Percentiles rank a stretch among this genome's conserved stretches.
Evolutionary conservation across 2,888 invertebrate species (phyloP).

Genomic region (Tachina lurida): DNA sequence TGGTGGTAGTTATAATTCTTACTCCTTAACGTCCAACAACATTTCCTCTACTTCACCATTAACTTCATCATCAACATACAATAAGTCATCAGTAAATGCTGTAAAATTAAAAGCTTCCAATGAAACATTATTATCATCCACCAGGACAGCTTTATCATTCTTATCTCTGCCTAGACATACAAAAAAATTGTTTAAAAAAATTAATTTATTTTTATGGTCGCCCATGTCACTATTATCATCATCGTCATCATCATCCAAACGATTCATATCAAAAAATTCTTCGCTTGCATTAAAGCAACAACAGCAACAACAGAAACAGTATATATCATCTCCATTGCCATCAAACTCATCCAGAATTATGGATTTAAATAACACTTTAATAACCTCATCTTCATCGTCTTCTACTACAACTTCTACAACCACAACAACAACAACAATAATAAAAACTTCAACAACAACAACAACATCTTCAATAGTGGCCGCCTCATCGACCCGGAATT

Average conservation of each 20-base stretch:
- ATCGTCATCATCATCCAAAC: slow-evolving; percentile 68
- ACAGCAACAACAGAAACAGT: slow-evolving; percentile 4
- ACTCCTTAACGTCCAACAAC: slow-evolving; percentile 57
- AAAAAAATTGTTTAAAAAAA: slow-evolving; percentile 70
- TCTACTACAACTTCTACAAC: slow-evolving; percentile 66
- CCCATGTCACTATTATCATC: slow-evolving; percentile 72
- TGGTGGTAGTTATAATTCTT: slow-evolving; percentile 70
- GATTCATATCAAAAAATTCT: slow-evolving; percentile 56
- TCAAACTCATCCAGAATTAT: slow-evolving; percentile 47
- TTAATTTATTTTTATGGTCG: slow-evolving; percentile 74
- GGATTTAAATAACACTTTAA: slow-evolving; percentile 67
- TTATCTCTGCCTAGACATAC: slow-evolving; percentile 57
- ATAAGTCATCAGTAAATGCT: slow-evolving; percentile 39
- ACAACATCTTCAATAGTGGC: slow-evolving; percentile 63
- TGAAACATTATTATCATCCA: slow-evolving; percentile 47
- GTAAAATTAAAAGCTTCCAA: slow-evolving; percentile 65
- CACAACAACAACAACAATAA: slow-evolving; percentile 55
- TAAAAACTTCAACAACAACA: slow-evolving; percentile 64
- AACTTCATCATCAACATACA: slow-evolving; percentile 31
- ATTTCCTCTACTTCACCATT: slow-evolving; percentile 51
- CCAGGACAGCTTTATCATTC: slow-evolving; percentile 42
- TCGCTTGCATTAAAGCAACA: slow-evolving; percentile 36
- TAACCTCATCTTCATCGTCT: slow-evolving; percentile 70
- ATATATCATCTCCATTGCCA: slow-evolving; percentile 24
- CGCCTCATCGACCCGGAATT: slow-evolving; percentile 67